phyloP scores from a whole-genome alignment of 1,140 invertebrate species.

The Drosophila guanche region DNA sequence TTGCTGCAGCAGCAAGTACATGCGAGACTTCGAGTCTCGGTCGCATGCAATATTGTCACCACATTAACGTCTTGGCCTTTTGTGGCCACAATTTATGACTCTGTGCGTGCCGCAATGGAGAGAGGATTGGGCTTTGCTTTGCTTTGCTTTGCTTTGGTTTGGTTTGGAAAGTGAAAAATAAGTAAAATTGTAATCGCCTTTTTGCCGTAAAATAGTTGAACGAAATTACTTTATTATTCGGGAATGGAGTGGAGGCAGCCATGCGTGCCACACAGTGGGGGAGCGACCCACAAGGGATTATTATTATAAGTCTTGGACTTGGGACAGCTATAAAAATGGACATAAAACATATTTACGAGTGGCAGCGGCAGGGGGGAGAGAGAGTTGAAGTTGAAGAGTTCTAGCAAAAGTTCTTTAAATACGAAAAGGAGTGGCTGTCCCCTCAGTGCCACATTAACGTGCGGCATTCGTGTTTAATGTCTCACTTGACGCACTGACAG shows the following conservation, averaged over 20 bases:
- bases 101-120: conserved; percentile 47
- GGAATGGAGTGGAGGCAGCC: conserved; percentile 20
- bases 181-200: conserved; percentile 78
- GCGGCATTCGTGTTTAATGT: conserved; percentile 61
- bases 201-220: conserved; percentile 73
- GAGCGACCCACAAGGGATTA: conserved; percentile 39
- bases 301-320: background rate
- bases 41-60: conserved; percentile 81
- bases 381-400: background rate
- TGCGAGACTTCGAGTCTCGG: conserved; percentile 25
- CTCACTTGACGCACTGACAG: conserved; percentile 53
- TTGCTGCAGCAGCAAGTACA: conserved; percentile 36
- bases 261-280: conserved; percentile 39
- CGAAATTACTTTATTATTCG: conserved; percentile 73
- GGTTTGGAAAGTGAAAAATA: conserved; percentile 81
- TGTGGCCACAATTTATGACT: conserved; percentile 80
- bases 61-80: conserved; percentile 81
- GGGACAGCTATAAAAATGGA: conserved; percentile 31
- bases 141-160: conserved; percentile 20
- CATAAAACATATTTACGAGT: conserved; percentile 41
- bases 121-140: conserved; percentile 11
- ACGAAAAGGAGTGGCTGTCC: conserved; percentile 23
- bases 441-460: conserved; percentile 13
- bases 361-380: conserved; percentile 6
- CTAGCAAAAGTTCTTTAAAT: background rate